phyloP scores from a whole-genome alignment of 2,888 invertebrate species.

The Eugnorisma glareosa region DNA sequence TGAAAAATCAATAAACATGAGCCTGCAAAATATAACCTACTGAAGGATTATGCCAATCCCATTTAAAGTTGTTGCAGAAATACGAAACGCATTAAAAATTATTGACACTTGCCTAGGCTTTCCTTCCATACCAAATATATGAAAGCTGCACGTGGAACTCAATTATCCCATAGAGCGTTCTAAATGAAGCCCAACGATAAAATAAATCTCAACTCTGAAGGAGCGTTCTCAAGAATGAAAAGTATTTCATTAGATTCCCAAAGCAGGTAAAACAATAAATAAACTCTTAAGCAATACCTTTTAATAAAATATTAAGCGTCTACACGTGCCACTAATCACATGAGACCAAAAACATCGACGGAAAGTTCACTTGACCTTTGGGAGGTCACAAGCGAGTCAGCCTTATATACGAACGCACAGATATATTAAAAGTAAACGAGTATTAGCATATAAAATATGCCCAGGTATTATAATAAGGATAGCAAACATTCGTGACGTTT shows the following conservation, averaged over 20 bases:
- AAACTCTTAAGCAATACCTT: background rate
- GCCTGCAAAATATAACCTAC: background rate
- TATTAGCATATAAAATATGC: slow-evolving; percentile 43
- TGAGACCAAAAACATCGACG: background rate
- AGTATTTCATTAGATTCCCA: background rate
- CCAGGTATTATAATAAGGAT: slow-evolving; percentile 30
- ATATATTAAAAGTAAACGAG: slow-evolving; percentile 24
- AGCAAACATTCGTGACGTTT: slow-evolving; percentile 32
- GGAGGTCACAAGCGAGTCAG: slow-evolving; percentile 2
- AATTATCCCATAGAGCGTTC: background rate
- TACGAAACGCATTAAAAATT: background rate
- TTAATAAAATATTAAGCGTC: slow-evolving; percentile 1
- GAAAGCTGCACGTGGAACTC: background rate
- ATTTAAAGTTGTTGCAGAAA: background rate
- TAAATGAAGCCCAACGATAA: background rate
- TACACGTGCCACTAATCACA: background rate
- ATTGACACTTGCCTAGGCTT: background rate
- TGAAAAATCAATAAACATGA: background rate
- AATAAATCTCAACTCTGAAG: background rate
- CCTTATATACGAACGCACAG: slow-evolving; percentile 1
- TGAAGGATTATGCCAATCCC: background rate
- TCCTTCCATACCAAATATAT: background rate
- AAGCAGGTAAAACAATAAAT: background rate
- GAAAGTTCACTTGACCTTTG: background rate
- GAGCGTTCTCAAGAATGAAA: background rate